These are phyloP conservation scores for Cryptophagus acutangulus DNA, from an alignment of 2,888 invertebrate genomes.

Conservation along the genomic window DNA sequence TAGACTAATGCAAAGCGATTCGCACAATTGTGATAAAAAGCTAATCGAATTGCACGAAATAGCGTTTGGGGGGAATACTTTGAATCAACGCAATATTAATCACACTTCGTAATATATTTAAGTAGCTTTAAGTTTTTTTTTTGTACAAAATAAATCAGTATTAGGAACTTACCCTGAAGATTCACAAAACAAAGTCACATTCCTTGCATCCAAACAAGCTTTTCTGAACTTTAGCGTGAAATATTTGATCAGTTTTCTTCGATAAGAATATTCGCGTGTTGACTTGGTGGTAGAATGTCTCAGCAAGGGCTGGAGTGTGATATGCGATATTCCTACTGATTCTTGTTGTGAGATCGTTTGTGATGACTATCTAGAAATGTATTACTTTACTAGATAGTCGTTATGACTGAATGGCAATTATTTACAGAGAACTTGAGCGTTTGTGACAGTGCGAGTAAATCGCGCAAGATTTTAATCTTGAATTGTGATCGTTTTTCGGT, in stretches of 20 bases:
- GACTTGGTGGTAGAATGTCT: background rate
- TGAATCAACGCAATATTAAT: too few species aligned
- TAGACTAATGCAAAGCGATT: constrained; percentile 1
- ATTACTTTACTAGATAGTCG: background rate
- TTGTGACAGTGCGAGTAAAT: background rate
- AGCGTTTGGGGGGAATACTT: too few species aligned
- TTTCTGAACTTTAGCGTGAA: background rate
- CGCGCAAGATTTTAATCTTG: background rate
- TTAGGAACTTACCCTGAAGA: too few species aligned
- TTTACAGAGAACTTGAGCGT: background rate
- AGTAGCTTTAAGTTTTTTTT: too few species aligned
- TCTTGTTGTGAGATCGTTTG: constrained; percentile 1
- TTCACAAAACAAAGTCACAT: constrained; percentile 1
- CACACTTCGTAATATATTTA: too few species aligned
- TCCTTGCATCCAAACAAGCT: background rate
- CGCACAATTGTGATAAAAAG: background rate
- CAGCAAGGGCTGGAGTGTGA: background rate
- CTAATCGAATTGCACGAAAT: constrained; percentile 1
- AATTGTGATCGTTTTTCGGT: background rate
- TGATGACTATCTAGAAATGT: background rate
- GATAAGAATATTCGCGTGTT: background rate
- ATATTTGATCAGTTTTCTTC: background rate
- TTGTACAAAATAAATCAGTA: too few species aligned
- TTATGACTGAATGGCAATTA: background rate
- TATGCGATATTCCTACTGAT: background rate